Base-by-base conservation (phyloP, 2,888 invertebrate species). In the Palloptera scutellata region DNA sequence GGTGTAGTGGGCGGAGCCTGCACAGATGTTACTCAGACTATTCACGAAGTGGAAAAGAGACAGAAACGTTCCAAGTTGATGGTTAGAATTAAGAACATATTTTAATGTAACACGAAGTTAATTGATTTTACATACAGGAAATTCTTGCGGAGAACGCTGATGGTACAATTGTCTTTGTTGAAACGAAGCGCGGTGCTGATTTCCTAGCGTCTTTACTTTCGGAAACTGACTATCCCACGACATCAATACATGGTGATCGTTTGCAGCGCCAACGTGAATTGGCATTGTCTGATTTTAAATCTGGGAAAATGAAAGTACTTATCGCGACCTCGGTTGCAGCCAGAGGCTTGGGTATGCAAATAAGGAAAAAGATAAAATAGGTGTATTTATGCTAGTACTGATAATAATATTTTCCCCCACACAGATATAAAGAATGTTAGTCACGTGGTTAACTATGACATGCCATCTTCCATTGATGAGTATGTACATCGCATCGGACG, bases 201-300 rank as follows among this genome's bases (percentile, higher is more conserved):
- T 97, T 95, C 81, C 86, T 96, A 20, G 97, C 96, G 0, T 90
- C 92, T 0, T 89, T 90, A 76, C 84, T 98, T 42, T 93, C 92
- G 0, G 93, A 95, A 81, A 88, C 88, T n/a, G 89, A 91, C 66
- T 88, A 91, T 67, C 92, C 96, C 9, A 97, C 97, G 0, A 97
- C 98, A 5, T 97, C 97, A 51, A 99, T 99, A 79, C 99, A 99
- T 85, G 99, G 99, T 45, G 98, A 99, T 86, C 91, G 98, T 58
- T 90, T 93, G 78, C 99, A 99, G 84, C 89, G 93, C 61, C 98
- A 99, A 83, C 89, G 99, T 61, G 99, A 99, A 85, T 94, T 95
- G 77, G 98, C 99, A 11, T 87, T 99, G 66, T 89, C 91, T 67
- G 94, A 96, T 81, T 98, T 99, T 84, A 92, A 92, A 80, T 86